Evolutionary conservation across 2,797 vertebrate genomes (phyloP).

Genomic region (Eurystomus glaucurus): DNA sequence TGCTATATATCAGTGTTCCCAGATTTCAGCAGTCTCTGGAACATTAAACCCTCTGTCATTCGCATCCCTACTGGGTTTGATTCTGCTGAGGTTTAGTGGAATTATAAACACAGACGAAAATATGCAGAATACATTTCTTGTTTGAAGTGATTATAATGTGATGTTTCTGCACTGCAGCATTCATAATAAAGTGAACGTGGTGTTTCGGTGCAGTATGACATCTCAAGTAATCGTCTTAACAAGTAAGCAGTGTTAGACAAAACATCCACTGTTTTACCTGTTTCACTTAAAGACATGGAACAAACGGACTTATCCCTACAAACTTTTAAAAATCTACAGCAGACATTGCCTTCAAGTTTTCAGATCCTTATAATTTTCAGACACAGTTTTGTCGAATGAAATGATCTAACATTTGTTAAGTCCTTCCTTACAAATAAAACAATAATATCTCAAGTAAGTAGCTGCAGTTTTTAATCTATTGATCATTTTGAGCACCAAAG

Average conservation of each 20-base stretch:
- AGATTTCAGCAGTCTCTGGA: conserved; percentile 69
- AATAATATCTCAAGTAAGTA: conserved; percentile 80
- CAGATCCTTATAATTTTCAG: conserved; percentile 45
- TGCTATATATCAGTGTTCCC: conserved; percentile 66
- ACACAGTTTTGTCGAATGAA: conserved; percentile 70
- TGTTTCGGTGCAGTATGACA: conserved; percentile 77
- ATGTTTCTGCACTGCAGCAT: conserved; percentile 80
- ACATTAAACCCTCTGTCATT: conserved; percentile 80
- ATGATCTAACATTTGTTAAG: conserved; percentile 74
- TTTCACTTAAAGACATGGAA: conserved; percentile 74
- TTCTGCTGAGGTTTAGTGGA: conserved; percentile 80
- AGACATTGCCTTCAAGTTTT: conserved; percentile 64
- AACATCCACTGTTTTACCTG: conserved; percentile 60
- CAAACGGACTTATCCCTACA: conserved; percentile 66
- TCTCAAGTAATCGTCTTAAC: conserved; percentile 83
- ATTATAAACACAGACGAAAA: conserved; percentile 83
- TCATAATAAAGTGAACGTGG: conserved; percentile 79
- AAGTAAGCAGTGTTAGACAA: conserved; percentile 80
- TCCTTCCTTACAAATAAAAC: conserved; percentile 83
- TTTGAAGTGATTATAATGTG: conserved; percentile 83
- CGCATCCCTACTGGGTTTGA: conserved; percentile 75
- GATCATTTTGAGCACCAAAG: conserved; percentile 86
- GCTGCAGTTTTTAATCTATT: conserved; percentile 84
- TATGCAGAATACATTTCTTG: conserved; percentile 81
- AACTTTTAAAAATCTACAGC: conserved; percentile 75